Conservation (phyloP, 2,888 invertebrate genomes). For the Willowsia nigromaculata region DNA sequence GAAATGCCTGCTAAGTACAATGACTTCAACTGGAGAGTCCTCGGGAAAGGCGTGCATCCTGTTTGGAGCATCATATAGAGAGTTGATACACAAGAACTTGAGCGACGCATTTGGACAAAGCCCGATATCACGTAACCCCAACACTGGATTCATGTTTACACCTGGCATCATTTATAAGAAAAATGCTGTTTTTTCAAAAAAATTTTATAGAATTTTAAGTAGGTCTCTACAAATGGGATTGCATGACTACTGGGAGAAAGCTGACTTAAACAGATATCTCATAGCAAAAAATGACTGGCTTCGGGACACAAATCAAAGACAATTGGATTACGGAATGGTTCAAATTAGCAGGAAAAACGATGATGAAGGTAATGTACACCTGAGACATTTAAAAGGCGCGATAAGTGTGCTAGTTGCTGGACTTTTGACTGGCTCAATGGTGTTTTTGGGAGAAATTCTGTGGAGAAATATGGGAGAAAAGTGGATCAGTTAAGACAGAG, state of each 20-base stretch:
- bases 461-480: no score
- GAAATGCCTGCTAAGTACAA: constrained; percentile 28
- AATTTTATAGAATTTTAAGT: constrained; percentile 20
- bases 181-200: constrained; percentile 13
- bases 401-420: no score
- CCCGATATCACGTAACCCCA: neutral
- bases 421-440: no score
- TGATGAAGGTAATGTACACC: no score
- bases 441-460: no score
- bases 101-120: constrained; percentile 48
- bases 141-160: constrained; percentile 41
- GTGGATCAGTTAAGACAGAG: no score
- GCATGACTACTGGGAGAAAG: constrained; percentile 26
- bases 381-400: no score
- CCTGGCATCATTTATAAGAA: constrained; percentile 15
- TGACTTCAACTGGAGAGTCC: neutral
- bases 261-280: neutral
- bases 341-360: no score
- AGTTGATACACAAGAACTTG: constrained; percentile 37
- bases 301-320: neutral
- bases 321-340: neutral
- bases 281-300: constrained; percentile 27
- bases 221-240: constrained; percentile 51
- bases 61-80: constrained; percentile 9
- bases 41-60: constrained; percentile 15